phyloP scores from a whole-genome alignment of 2,797 vertebrate species.

The Gila robusta region DNA sequence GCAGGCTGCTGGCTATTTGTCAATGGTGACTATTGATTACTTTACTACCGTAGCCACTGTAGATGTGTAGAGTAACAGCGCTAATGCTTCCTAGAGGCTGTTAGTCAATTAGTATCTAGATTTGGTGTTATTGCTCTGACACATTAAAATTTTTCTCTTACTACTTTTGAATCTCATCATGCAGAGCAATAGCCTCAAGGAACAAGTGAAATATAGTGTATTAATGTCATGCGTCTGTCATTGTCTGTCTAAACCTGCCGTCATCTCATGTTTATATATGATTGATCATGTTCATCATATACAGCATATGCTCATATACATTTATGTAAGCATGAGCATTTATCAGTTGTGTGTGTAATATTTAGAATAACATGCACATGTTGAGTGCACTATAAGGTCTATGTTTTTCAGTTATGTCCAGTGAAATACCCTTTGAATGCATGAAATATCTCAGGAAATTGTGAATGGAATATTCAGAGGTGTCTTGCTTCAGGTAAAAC shows the following conservation, averaged over 20 bases:
- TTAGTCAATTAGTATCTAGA: conserved; percentile 50
- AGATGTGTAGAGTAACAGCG: conserved; percentile 56
- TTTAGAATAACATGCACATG: neutral
- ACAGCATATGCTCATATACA: conserved; percentile 23
- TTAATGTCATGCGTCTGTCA: conserved; percentile 36
- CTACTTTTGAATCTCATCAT: neutral
- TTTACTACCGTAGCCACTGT: conserved; percentile 63
- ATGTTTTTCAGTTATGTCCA: neutral
- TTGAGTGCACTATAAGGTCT: neutral
- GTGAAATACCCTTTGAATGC: neutral
- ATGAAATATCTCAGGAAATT: conserved; percentile 6
- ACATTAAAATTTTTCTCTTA: neutral
- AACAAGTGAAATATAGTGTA: conserved; percentile 33
- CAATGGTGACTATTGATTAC: conserved; percentile 77
- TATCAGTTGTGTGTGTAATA: conserved; percentile 5
- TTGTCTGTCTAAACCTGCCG: conserved; percentile 45
- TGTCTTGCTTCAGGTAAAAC: conserved; percentile 8
- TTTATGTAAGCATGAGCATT: conserved; percentile 13
- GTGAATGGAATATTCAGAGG: neutral
- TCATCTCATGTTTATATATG: conserved; percentile 36
- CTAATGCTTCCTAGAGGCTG: conserved; percentile 28
- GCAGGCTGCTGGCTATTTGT: conserved; percentile 75
- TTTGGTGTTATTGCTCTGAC: conserved; percentile 48
- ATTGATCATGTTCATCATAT: conserved; percentile 38
- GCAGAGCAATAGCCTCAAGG: conserved; percentile 56